phyloP scores from a whole-genome alignment of 2,888 invertebrate species.

The Erebia palarica region DNA sequence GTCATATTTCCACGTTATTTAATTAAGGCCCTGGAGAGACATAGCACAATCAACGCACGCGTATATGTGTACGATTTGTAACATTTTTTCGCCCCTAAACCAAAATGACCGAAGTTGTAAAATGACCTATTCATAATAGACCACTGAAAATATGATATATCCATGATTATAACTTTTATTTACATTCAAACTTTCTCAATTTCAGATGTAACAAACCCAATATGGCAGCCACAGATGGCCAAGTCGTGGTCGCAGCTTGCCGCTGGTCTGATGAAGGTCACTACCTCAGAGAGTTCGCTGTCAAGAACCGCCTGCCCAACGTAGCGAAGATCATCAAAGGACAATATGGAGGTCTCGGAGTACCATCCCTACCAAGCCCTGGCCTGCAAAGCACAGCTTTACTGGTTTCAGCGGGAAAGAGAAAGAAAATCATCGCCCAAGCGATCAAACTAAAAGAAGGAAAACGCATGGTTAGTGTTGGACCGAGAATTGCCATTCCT shows the following conservation, averaged over 20 bases:
- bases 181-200: conserved; percentile 47
- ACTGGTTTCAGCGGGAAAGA: conserved; percentile 91
- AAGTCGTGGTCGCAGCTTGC: conserved; percentile 93
- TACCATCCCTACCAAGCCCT: conserved; percentile 93
- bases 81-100: too few species aligned
- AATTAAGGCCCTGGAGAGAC: background rate
- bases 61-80: background rate
- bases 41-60: background rate
- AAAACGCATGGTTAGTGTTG: conserved; percentile 89
- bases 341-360: conserved; percentile 95
- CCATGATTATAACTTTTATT: background rate
- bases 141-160: too few species aligned
- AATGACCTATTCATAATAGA: too few species aligned
- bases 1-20: conserved; percentile 26
- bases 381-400: conserved; percentile 93
- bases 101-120: too few species aligned
- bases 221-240: conserved; percentile 96
- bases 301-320: conserved; percentile 89
- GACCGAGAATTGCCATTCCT: conserved; percentile 93
- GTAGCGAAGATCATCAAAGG: conserved; percentile 97
- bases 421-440: conserved; percentile 93
- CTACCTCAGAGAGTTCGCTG: conserved; percentile 88
- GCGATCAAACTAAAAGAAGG: conserved; percentile 96
- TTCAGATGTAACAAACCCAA: conserved; percentile 81
- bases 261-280: conserved; percentile 88